These are phyloP conservation scores for Ophion obscuratus DNA, from an alignment of 2,888 invertebrate species.

Conservation along the genomic window DNA sequence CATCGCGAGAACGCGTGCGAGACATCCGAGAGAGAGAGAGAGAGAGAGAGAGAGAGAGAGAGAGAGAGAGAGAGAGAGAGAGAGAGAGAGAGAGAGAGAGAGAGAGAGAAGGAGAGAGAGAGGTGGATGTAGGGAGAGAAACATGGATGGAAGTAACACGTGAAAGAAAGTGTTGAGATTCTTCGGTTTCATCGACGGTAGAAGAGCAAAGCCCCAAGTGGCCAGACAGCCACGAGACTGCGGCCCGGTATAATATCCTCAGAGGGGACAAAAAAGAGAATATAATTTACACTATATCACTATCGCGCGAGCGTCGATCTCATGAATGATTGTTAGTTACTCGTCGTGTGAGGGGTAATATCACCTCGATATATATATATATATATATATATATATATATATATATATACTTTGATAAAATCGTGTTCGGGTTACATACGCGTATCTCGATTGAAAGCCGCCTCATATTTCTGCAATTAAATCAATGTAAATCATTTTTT, in stretches of 20 bases:
- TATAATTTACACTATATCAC: slow-evolving; percentile 62
- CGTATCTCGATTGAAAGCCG: background rate
- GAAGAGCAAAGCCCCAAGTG: slow-evolving; percentile 43
- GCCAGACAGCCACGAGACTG: slow-evolving; percentile 65
- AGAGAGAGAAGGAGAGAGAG: background rate
- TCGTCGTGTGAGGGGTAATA: background rate
- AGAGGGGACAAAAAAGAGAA: slow-evolving; percentile 50
- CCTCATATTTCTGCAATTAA: too few relatives aligned
- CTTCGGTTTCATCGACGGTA: slow-evolving; percentile 55
- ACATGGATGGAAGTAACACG: slow-evolving; percentile 41
- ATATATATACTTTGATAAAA: slow-evolving; percentile 2
- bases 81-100: slow-evolving; percentile 19
- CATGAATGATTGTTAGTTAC: slow-evolving; percentile 52
- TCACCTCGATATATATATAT: background rate
- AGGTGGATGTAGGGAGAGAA: background rate
- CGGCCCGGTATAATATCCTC: slow-evolving; percentile 58
- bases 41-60: slow-evolving; percentile 1
- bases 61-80: background rate
- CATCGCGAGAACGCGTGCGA: slow-evolving; percentile 41
- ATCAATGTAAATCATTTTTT: too few relatives aligned
- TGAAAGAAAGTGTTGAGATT: slow-evolving; percentile 66
- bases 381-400: too few relatives aligned
- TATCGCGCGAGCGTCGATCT: slow-evolving; percentile 44
- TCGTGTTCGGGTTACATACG: background rate
- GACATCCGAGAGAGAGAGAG: background rate